Base-by-base conservation (phyloP, 2,888 invertebrate species). In the Steinernema scapterisci region DNA sequence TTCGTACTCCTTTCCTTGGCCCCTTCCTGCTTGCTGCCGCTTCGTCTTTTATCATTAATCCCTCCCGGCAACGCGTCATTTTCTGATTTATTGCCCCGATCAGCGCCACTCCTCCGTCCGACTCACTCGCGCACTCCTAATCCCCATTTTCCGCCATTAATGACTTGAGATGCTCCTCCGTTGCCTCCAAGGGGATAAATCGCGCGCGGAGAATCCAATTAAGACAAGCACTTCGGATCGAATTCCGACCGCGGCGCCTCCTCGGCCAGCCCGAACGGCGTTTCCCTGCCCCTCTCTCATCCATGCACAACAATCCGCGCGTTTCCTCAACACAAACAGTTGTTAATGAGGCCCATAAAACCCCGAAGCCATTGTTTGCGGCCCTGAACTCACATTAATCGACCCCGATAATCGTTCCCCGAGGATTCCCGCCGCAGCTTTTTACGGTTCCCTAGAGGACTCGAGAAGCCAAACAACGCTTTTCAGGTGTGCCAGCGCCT, bases 401-500 rank as follows among this genome's bases (percentile, higher is more conserved):
- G 63, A 38, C 9, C 38, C 31, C 63, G 63, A 16, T 63, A 31
- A 63, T 63, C 31, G 63, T 27, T 25, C 63, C 63, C 31, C 63
- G 38, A 3, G 54, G 54, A 2, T 25, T 21, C 21, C 13, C 54
- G 21, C 21, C 54, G 5, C 5, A 9, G 21, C 5, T 23, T 48
- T 48, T 48, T 16, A 48, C 19, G 48, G 5, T 19, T 48, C 48
- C 48, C 48, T 16, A 3, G 48, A 19, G 13, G 13, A n/a, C 6
- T 16, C 48, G 9, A 38, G 38, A 38, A 38, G 38, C 38, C 38
- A 38, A 38, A 38, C 48, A 19, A 48, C 16, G 16, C 48, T 1
- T 71, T 76, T 44, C 80, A 86, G 86, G 70, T 86, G 86, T 72
- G 81, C 84, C 11, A 83, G 85, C 23, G 87, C 83, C 19, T 87